Base-by-base conservation (phyloP, 2,888 invertebrate genomes). In the Zeuzera pyrina region DNA sequence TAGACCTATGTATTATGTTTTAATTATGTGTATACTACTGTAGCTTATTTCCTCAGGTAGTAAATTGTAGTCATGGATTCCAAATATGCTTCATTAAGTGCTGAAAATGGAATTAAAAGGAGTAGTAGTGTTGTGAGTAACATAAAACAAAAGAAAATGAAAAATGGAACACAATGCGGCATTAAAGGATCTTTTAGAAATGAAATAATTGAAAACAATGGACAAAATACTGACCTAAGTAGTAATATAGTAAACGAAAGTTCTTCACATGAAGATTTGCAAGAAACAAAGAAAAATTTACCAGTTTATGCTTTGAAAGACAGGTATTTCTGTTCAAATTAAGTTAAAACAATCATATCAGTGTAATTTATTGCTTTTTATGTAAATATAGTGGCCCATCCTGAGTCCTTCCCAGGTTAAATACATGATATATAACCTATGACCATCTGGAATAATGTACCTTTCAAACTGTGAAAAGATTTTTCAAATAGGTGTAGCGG, bases 291-390 rank as follows among this genome's bases (percentile, higher is more conserved):
- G 13, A 77, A 66, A 47, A 60, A 65, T 12, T 49, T 88, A 36
- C 88, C 88, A n/a, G 87, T 87, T 0, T 86, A 78, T 42, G 60
- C 68, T 43, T 86, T 86, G 8, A 65, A 74, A 30, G 63, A 66
- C 41, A 73, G 81, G 85, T 84, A 46, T 14, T 24, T 10, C 12
- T 10, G 3, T 8, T 24, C 5, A 1, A 11, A 12, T 2, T 10
- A 3, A 7, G 11, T n/a, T n/a, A n/a, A n/a, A n/a, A n/a, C n/a
- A n/a, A n/a, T n/a, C n/a, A n/a, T n/a, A n/a, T n/a, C n/a, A n/a
- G n/a, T n/a, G n/a, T n/a, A n/a, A n/a, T n/a, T n/a, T n/a, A n/a
- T n/a, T n/a, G n/a, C n/a, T n/a, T n/a, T n/a, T n/a, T n/a, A n/a
- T n/a, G n/a, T n/a, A n/a, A n/a, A n/a, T n/a, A n/a, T n/a, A n/a